Evolutionary conservation across 1,140 invertebrate genomes (phyloP).

Genomic region (Drosophila sproati): DNA sequence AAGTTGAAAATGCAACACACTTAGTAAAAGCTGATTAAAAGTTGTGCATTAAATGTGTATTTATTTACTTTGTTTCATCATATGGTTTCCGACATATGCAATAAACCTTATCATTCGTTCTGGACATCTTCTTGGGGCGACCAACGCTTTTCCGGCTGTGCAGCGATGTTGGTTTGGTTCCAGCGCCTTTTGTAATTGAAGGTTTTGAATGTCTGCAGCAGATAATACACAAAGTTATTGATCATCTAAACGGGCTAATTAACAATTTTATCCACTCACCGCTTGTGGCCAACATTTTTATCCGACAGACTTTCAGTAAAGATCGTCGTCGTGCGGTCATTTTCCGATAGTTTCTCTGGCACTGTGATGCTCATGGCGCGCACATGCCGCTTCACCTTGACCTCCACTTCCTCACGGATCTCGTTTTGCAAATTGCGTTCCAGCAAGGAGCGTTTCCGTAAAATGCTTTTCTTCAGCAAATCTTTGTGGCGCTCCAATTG

Average conservation of each 20-base stretch:
- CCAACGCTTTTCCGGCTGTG: conserved; percentile 59
- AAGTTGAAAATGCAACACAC: conserved; percentile 9
- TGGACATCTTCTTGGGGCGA: conserved; percentile 85
- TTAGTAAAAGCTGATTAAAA: neutral
- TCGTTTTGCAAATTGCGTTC: conserved; percentile 96
- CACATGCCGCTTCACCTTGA: conserved; percentile 76
- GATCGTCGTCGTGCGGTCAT: conserved; percentile 33
- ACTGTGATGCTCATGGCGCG: conserved; percentile 80
- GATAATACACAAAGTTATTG: neutral
- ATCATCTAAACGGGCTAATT: neutral
- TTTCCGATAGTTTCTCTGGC: conserved; percentile 68
- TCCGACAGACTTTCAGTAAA: conserved; percentile 48
- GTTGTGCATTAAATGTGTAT: neutral
- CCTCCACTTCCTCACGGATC: conserved; percentile 92
- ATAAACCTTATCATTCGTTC: conserved; percentile 91
- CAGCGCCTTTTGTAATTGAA: conserved; percentile 10
- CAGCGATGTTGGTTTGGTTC: conserved; percentile 32
- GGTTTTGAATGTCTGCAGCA: conserved; percentile 28
- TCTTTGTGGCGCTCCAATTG: conserved; percentile 90
- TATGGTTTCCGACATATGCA: conserved; percentile 98
- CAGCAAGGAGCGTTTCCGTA: conserved; percentile 94
- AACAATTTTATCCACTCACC: conserved; percentile 24
- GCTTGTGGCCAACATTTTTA: conserved; percentile 47
- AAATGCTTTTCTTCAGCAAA: conserved; percentile 96
- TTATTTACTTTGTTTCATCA: conserved; percentile 93